These are phyloP conservation scores for Spinibarbus caldwelli DNA, from an alignment of 2,797 vertebrate genomes.

Conservation along the genomic window DNA sequence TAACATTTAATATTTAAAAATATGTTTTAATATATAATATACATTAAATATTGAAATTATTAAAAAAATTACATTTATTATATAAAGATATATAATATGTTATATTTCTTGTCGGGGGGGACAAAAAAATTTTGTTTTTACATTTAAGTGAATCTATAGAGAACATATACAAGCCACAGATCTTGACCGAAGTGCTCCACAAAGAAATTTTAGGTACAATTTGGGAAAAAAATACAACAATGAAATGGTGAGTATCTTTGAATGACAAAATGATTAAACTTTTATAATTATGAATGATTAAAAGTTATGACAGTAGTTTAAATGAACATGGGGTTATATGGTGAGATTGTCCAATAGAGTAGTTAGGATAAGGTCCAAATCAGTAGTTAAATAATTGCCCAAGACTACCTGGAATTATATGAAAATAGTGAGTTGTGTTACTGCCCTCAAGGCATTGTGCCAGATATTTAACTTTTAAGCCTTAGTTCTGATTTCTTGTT, in stretches of 20 bases:
- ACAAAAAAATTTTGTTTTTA: too few species aligned
- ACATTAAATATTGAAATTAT: too few species aligned
- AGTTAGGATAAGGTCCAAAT: background rate
- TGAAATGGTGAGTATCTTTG: background rate
- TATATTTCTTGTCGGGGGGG: background rate
- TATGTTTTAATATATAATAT: background rate
- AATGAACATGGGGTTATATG: background rate
- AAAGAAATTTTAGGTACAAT: background rate
- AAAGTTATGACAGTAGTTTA: background rate
- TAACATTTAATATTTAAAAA: background rate
- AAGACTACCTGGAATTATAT: background rate
- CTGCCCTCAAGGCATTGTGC: background rate
- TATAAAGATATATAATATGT: too few species aligned
- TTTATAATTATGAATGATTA: background rate
- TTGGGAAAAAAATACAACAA: background rate
- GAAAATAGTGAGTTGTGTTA: background rate
- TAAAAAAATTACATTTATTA: too few species aligned
- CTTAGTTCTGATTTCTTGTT: background rate
- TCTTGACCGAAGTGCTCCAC: background rate
- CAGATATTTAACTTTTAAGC: background rate
- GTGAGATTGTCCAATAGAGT: background rate
- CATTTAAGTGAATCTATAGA: background rate
- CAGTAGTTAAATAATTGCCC: background rate
- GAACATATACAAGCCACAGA: background rate
- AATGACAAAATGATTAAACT: background rate